phyloP scores from a whole-genome alignment of 2,888 invertebrate species.

The Eilema sororculum region DNA sequence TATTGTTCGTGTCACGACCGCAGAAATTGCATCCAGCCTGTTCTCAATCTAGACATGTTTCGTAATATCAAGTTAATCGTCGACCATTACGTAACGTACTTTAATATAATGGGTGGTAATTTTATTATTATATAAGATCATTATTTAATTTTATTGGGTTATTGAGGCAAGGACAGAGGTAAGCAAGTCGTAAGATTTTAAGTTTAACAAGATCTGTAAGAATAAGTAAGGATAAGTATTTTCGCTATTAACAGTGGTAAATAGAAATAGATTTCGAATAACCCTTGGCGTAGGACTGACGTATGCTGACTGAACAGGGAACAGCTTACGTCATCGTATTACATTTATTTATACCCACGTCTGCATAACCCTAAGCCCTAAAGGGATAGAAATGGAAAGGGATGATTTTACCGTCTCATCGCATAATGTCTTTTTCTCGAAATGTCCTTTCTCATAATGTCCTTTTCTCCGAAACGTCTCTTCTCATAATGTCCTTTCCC shows the following conservation, averaged over 20 bases:
- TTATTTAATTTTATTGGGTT: background rate
- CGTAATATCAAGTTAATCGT: constrained; percentile 34
- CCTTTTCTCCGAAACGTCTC: no score
- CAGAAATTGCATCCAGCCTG: constrained; percentile 49
- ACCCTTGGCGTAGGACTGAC: background rate
- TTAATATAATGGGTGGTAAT: background rate
- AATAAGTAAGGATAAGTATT: background rate
- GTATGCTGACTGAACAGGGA: background rate
- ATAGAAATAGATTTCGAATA: background rate
- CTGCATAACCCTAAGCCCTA: background rate
- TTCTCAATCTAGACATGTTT: constrained; percentile 36
- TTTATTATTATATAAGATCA: background rate
- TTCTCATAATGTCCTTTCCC: no score
- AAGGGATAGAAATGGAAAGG: background rate
- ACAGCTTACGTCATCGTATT: background rate
- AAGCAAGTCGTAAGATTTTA: background rate
- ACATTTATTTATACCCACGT: background rate
- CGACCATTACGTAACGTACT: constrained; percentile 13
- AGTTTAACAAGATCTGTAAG: no score
- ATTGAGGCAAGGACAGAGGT: background rate
- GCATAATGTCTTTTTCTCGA: no score
- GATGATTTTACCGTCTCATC: background rate
- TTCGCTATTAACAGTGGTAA: background rate
- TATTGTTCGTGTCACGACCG: constrained; percentile 51
- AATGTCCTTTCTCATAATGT: no score